Evolutionary conservation across 2,888 invertebrate species (phyloP), one percentile per base, ranked within the genome.

Genomic region (Glaucopsyche alexis): DNA sequence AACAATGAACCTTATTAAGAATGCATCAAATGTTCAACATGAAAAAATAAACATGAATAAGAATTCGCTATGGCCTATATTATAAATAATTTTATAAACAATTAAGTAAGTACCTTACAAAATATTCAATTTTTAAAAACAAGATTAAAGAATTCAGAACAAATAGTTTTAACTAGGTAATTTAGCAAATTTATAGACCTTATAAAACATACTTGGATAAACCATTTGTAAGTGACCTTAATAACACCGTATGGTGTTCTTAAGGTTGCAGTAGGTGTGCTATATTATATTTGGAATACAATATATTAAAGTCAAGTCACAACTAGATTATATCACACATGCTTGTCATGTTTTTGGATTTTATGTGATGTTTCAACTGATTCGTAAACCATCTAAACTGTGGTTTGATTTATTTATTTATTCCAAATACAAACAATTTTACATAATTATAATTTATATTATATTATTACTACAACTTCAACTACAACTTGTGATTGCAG

Each of bases 231-330:
- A 60, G 29, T 13, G 16, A 38, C 60, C 60, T 60, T 60, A 8
- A 60, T 29, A 60, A 60, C 29, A 29, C 60, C 60, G 38, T 60
- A 38, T 60, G n/a, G n/a, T n/a, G n/a, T n/a, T n/a, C n/a, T n/a
- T n/a, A n/a, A n/a, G n/a, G n/a, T 60, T 60, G 38, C 29, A 60
- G 60, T 60, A 60, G 60, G 60, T 60, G 60, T 29, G 29, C 60
- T 29, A 13, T 60, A 47, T 40, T 60, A 29, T 60, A 60, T 60
- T 60, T 60, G 29, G 13, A 55, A 55, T 11, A 29, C 29, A 60
- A 55, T 55, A 19, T 19, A 13, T 8, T 13, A 29, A 60, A 38
- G 19, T 60, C 19, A 11, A 60, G 19, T 60, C 29, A 60, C 19
- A 60, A 19, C 11, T 55, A 55, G 11, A 19, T 11, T 55, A 11